Evolutionary conservation across 2,888 invertebrate genomes (phyloP), one percentile per base, ranked within the genome.

Genomic region (Drosophila atripex): DNA sequence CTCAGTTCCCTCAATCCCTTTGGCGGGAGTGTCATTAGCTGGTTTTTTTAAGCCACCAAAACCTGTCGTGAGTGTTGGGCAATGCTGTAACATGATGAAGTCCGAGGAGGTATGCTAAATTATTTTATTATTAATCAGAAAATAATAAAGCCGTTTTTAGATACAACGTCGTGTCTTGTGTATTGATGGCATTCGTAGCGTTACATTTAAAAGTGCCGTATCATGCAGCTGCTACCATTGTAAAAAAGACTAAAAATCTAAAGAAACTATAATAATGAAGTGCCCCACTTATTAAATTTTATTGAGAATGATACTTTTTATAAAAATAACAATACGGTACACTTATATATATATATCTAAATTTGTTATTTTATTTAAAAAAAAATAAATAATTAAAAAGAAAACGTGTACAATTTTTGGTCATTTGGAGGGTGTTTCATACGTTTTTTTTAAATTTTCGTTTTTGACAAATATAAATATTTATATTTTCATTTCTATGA

Each of bases 61-160:
- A 83, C 93, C 94, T 0, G 94, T 96, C 60, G 95, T 95, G 1
- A 96, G 97, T 0, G 93, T 96, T 35, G 97, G 96, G 9, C 96
- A 97, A 89, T 97, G 97, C 91, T 97, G 97, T 91, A 96, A 96
- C 90, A 97, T 97, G 85, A 96, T 96, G 95, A 96, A 97, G 84
- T 95, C 97, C 0, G 96, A 96, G 92, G 95, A 96, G 88, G 96
- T 96, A 89, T 93, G 77, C 64, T 39, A 12, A 18, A 16, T 6
- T 28, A 14, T 6, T 3, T 30, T 9, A 11, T 12, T 4, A 5
- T 12, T n/a, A 41, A 21, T 18, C n/a, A 21, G 12, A 45, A 16
- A 30, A 14, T 11, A 28, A 4, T 23, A 23, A 38, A 6, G n/a
- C 11, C 46, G 4, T 4, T 46, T 75, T 18, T 93, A 96, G 94